Percentiles rank a stretch among this genome's conserved stretches.
Evolutionary conservation across 2,797 vertebrate genomes (phyloP).

Genomic region (Cryptoprocta ferox): DNA sequence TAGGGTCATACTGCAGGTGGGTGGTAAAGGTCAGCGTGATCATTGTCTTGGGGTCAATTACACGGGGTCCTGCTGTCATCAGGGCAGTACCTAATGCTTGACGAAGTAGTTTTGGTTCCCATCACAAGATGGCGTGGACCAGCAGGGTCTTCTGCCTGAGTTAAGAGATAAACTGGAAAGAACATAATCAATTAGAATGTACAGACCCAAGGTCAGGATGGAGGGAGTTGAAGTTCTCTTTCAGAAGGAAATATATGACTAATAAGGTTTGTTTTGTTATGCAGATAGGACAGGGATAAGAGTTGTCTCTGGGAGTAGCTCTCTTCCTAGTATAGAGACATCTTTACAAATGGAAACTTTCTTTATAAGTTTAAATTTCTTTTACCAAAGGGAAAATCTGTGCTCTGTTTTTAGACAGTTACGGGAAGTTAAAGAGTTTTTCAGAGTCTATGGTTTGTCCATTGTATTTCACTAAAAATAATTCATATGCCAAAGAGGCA

Average conservation of each 20-base stretch:
- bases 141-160: neutral
- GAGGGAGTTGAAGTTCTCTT: neutral
- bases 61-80: neutral
- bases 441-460: neutral
- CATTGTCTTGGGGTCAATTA: neutral
- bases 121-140: neutral
- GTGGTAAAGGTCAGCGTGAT: neutral
- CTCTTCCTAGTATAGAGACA: neutral
- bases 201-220: neutral
- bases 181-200: neutral
- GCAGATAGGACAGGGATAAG: neutral
- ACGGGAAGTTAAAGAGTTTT: neutral
- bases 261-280: neutral
- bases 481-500: neutral
- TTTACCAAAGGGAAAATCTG: conserved; percentile 4
- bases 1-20: neutral
- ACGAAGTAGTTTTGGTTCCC: neutral
- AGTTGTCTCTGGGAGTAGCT: neutral
- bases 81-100: neutral
- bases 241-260: neutral
- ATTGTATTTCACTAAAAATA: conserved; percentile 3
- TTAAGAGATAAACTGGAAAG: neutral
- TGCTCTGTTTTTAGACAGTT: neutral
- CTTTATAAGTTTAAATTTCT: neutral
- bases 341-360: neutral